Evolutionary conservation across 2,113 vertebrate species (phyloP).

Genomic region (Sceloporus undulatus): DNA sequence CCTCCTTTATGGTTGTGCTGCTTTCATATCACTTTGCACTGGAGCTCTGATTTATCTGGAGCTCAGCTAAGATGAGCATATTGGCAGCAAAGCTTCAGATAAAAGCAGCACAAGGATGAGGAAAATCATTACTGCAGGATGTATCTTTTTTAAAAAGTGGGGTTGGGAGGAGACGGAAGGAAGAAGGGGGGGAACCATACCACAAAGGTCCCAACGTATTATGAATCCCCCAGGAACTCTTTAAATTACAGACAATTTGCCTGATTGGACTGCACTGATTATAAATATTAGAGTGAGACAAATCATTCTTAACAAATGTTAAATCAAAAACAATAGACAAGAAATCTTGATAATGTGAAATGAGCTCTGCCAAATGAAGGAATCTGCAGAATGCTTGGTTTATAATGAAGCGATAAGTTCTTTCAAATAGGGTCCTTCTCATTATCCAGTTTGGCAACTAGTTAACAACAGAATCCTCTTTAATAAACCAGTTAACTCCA

Average conservation of each 20-base stretch:
- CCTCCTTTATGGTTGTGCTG: conserved; percentile 22
- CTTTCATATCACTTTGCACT: conserved; percentile 74
- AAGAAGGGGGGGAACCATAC: background rate
- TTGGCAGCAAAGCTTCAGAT: conserved; percentile 70
- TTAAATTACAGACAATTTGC: conserved; percentile 74
- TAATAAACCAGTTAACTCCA: background rate
- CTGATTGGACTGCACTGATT: conserved; percentile 71
- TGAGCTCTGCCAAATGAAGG: conserved; percentile 62
- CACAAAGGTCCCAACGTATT: conserved; percentile 64
- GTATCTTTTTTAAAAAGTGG: conserved; percentile 42
- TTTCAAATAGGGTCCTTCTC: background rate
- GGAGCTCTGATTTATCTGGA: conserved; percentile 73
- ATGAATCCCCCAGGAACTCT: conserved; percentile 67
- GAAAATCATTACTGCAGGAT: conserved; percentile 69
- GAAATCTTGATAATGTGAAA: conserved; percentile 72
- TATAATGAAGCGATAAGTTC: conserved; percentile 64
- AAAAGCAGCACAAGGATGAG: conserved; percentile 66
- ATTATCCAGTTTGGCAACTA: background rate
- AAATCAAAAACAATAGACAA: conserved; percentile 72
- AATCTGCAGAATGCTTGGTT: conserved; percentile 53
- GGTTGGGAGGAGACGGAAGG: background rate
- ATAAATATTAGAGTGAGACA: conserved; percentile 69
- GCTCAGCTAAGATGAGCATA: conserved; percentile 60
- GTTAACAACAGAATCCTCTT: background rate
- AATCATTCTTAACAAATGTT: conserved; percentile 73